Evolutionary conservation across 2,113 vertebrate species (phyloP).

Genomic region (Tetraodon nigroviridis): DNA sequence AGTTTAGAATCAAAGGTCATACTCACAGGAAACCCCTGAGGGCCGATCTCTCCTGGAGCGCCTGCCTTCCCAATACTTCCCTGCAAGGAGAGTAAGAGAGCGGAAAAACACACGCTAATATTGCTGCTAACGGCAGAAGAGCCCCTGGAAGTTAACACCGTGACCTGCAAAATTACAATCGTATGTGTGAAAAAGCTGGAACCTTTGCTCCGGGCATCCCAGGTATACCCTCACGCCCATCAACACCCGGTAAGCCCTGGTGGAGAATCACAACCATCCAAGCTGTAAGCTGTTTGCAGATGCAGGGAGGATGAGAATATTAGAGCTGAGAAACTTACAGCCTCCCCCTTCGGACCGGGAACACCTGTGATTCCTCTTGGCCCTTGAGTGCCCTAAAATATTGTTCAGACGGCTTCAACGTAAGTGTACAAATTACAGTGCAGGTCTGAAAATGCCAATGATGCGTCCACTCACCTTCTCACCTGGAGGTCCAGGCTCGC

Average conservation of each 20-base stretch:
- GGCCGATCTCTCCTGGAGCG: slow-evolving; percentile 85
- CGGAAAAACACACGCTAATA: background rate
- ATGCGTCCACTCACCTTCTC: slow-evolving; percentile 75
- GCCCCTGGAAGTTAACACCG: background rate
- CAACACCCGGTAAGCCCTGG: slow-evolving; percentile 90
- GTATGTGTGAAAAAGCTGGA: background rate
- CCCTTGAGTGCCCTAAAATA: slow-evolving; percentile 82
- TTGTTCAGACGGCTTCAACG: background rate
- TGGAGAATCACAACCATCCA: background rate
- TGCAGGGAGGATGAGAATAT: no score
- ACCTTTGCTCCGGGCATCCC: slow-evolving; percentile 95
- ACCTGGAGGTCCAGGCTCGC: slow-evolving; percentile 87
- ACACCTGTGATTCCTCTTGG: slow-evolving; percentile 87
- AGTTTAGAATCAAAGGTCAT: slow-evolving; percentile 38
- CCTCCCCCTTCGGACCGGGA: slow-evolving; percentile 90
- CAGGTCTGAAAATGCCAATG: background rate
- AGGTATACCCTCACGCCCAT: slow-evolving; percentile 91
- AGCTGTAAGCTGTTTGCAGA: background rate
- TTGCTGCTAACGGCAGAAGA: slow-evolving; percentile 1
- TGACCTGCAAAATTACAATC: background rate
- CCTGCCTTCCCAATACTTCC: slow-evolving; percentile 86
- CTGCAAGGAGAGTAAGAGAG: slow-evolving; percentile 63
- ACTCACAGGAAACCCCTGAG: slow-evolving; percentile 92
- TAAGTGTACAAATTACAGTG: background rate
- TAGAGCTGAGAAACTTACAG: slow-evolving; percentile 73